Conservation (phyloP, 2,888 invertebrate species). For the Pteria penguin region DNA sequence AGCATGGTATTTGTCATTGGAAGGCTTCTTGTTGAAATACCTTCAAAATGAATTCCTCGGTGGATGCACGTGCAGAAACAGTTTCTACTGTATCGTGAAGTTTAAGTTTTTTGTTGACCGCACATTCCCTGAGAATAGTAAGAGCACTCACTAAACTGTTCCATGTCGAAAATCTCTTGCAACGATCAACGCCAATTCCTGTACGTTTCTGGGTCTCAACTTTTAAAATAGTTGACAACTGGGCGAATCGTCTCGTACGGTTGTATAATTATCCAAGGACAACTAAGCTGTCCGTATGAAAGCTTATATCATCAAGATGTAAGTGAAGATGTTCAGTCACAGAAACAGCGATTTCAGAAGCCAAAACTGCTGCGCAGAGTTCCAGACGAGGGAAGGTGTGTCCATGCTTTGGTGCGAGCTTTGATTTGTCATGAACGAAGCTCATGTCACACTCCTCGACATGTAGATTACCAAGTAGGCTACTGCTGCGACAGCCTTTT, state of each 20-base stretch:
- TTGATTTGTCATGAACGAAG: conserved; percentile 54
- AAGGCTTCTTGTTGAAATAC: too few relatives aligned
- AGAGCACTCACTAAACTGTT: conserved; percentile 29
- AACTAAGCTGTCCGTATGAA: too few relatives aligned
- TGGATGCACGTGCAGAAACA: too few relatives aligned
- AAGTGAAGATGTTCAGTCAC: conserved; percentile 28
- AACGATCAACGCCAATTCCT: too few relatives aligned
- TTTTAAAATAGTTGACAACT: too few relatives aligned
- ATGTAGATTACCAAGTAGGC: conserved; percentile 41
- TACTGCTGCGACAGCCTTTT: conserved; percentile 52
- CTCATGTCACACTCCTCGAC: conserved; percentile 19
- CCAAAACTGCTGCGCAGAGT: conserved; percentile 53
- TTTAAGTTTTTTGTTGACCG: background rate
- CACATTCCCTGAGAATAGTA: background rate
- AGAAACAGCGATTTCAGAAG: conserved; percentile 36
- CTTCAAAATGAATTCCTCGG: conserved; percentile 26
- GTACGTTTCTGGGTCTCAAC: too few relatives aligned
- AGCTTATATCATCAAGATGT: background rate
- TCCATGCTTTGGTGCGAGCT: conserved; percentile 45
- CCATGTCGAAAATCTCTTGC: conserved; percentile 47
- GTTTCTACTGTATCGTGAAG: too few relatives aligned
- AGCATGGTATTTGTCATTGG: too few relatives aligned
- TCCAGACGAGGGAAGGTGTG: conserved; percentile 53
- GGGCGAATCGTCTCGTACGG: too few relatives aligned
- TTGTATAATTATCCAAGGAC: conserved; percentile 49